Evolutionary conservation across 2,113 vertebrate species (phyloP), one percentile per base, ranked within the genome.

Genomic region (Argyrosomus japonicus): DNA sequence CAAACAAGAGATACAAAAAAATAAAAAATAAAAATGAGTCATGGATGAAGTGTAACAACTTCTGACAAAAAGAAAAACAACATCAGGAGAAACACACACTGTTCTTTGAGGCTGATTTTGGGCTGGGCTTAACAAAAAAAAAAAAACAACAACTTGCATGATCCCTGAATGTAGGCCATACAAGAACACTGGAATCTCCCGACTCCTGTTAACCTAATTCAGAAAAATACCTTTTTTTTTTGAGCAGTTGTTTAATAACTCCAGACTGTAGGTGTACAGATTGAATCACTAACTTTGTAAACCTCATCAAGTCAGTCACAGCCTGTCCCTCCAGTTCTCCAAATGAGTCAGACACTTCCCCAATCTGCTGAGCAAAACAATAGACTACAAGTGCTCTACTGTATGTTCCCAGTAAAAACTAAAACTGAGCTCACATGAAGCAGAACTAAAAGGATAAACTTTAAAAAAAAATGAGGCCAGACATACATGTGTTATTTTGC

Each of bases 361-460:
- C 89, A 84, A 68, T 79, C 69, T 82, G 73, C 65, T 77, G 13
- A 56, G 68, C 65, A 80, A 90, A 91, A 93, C 88, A 85, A 89
- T 25, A 60, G 77, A 19, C 76, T 79, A 32, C 72, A 79, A 83
- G 76, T 83, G 54, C 21, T 65, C 48, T 40, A 6, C 60, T 83
- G 47, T n/a, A 61, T 8, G 27, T 40, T 48, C 25, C 6, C 65
- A 60, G 68, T 21, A 2, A 23, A 29, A 50, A 77, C 15, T 11
- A 50, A 17, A 27, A 18, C 19, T 58, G n/a, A 19, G n/a, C 54
- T 77, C 60, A 21, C 3, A 23, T 56, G 23, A 69, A 18, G 1
- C 21, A 74, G 21, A 32, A 56, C 21, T 53, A 32, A 43, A 6
- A 19, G 4, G 15, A 11, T 27, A 5, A 4, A 10, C 18, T 45